phyloP scores from a whole-genome alignment of 2,113 vertebrate species.

The Melanerpes aurifrons region DNA sequence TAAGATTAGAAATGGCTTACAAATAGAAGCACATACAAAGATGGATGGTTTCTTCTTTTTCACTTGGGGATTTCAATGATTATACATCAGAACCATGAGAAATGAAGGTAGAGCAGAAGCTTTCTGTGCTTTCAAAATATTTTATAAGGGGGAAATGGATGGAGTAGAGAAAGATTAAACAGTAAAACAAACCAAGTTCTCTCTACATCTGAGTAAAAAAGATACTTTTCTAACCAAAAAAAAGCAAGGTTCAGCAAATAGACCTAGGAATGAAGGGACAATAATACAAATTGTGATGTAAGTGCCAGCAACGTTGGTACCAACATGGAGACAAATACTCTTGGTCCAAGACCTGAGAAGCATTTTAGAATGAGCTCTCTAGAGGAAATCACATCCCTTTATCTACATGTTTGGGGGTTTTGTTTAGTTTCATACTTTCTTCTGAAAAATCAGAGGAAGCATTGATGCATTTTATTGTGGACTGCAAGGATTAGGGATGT shows the following conservation, averaged over 20 bases:
- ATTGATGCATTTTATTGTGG: background rate
- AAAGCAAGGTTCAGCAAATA: background rate
- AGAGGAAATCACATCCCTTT: background rate
- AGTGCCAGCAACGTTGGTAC: background rate
- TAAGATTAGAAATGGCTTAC: background rate
- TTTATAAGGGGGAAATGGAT: background rate
- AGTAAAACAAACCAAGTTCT: background rate
- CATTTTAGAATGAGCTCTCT: background rate
- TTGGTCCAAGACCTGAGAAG: background rate
- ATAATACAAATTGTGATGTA: background rate
- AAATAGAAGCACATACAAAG: background rate
- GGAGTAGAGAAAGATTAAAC: background rate
- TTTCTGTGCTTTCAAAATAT: background rate
- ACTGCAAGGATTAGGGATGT: background rate
- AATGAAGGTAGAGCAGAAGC: background rate
- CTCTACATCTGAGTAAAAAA: background rate
- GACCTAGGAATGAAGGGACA: background rate
- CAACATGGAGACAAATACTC: background rate
- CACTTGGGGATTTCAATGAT: background rate
- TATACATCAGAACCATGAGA: background rate
- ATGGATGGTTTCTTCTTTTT: rapidly evolving
- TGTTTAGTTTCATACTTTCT: background rate
- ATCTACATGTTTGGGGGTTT: background rate
- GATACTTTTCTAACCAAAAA: background rate
- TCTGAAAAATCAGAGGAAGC: background rate